These are phyloP conservation scores for Urechis unicinctus DNA, from an alignment of 2,888 invertebrate species.

Conservation along the genomic window DNA sequence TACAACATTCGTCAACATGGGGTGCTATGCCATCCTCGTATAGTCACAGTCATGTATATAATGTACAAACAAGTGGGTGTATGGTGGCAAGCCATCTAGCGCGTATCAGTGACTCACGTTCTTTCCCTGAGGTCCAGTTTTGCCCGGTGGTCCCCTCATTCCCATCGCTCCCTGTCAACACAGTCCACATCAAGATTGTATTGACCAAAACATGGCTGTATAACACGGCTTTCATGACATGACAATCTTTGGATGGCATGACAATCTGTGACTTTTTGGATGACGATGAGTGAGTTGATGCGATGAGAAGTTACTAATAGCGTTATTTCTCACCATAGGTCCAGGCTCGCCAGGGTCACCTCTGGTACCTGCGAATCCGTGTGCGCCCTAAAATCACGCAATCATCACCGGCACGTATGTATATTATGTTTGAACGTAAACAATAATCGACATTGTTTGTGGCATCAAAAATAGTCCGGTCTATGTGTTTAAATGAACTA, in stretches of 20 bases:
- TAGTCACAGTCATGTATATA: too few relatives aligned
- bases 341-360: constrained; percentile 34
- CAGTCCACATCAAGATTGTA: too few relatives aligned
- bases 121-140: constrained; percentile 18
- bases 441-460: not conserved
- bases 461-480: not conserved
- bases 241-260: not conserved
- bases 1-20: too few relatives aligned
- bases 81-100: not conserved
- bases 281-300: too few relatives aligned
- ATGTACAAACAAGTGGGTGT: not conserved
- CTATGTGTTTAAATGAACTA: not conserved
- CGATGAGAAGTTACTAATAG: too few relatives aligned
- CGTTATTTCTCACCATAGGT: constrained; percentile 13
- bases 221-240: not conserved
- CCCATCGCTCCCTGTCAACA: constrained; percentile 10
- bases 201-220: not conserved
- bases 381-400: constrained; percentile 17
- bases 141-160: constrained; percentile 25
- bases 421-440: not conserved
- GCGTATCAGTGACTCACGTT: constrained; percentile 2
- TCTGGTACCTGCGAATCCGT: constrained; percentile 32
- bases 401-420: not conserved
- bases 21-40: too few relatives aligned
- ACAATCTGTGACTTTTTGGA: not conserved